Conservation (phyloP, 2,113 vertebrate genomes). For the Rhinoptilus africanus region DNA sequence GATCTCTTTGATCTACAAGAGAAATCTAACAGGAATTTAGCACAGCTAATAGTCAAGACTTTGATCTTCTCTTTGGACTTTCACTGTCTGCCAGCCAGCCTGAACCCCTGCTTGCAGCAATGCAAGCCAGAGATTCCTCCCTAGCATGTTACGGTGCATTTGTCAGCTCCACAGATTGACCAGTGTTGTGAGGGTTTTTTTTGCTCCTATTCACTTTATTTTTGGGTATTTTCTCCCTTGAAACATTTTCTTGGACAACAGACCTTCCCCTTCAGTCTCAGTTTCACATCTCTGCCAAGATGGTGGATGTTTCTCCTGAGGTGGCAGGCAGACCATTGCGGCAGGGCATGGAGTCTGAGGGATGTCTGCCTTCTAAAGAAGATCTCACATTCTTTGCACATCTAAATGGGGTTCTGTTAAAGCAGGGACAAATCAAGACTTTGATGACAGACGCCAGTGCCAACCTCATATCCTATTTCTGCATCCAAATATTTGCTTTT, state of each 20-base stretch:
- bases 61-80: slow-evolving; percentile 13
- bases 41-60: neutral
- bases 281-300: neutral
- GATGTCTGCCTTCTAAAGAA: neutral
- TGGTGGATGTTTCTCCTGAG: neutral
- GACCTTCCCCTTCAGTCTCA: neutral
- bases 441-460: neutral
- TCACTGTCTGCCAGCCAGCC: neutral
- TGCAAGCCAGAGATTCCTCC: neutral
- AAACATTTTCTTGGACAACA: neutral
- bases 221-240: neutral
- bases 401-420: neutral
- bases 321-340: neutral
- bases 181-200: neutral
- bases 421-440: neutral
- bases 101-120: neutral
- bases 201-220: neutral
- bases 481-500: slow-evolving; percentile 34
- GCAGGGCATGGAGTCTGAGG: neutral
- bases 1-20: slow-evolving; percentile 9
- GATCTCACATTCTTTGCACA: neutral
- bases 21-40: slow-evolving; percentile 40
- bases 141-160: neutral
- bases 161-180: neutral
- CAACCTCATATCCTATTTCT: slow-evolving; percentile 16